Conservation (phyloP, 2,113 vertebrate species). For the Perognathus longimembris region DNA sequence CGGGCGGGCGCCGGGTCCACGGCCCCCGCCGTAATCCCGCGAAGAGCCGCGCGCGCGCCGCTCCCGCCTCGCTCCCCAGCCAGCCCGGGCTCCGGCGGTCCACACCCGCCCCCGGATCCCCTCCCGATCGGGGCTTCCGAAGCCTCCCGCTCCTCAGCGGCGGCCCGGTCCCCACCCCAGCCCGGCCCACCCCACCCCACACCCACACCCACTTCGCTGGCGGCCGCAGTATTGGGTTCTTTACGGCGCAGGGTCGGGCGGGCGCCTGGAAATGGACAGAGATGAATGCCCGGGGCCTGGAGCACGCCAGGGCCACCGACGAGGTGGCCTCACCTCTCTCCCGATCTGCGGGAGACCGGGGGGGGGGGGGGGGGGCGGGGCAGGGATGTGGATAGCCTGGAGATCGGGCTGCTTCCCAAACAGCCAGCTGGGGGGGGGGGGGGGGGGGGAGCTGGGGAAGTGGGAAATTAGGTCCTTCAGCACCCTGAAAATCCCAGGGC, state of each 20-base stretch:
- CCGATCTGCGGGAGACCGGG: neutral
- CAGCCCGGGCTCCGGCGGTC: neutral
- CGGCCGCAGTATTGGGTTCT: conserved; percentile 60
- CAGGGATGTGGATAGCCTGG: neutral
- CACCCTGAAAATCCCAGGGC: neutral
- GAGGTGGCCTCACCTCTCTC: too few relatives aligned
- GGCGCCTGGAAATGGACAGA: conserved; percentile 74
- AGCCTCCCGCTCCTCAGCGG: neutral
- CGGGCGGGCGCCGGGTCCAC: conserved; percentile 67
- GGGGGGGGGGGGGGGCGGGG: neutral
- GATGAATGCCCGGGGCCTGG: conserved; percentile 61
- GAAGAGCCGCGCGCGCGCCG: conserved; percentile 72
- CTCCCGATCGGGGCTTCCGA: too few relatives aligned
- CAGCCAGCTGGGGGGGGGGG: neutral
- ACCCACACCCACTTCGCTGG: rapidly evolving
- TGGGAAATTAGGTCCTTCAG: neutral
- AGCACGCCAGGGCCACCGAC: neutral
- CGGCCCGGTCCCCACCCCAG: neutral
- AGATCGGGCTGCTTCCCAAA: neutral
- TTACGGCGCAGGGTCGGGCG: conserved; percentile 66
- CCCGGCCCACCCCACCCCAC: neutral
- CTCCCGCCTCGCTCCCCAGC: neutral
- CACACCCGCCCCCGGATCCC: too few relatives aligned
- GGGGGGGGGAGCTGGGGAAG: neutral
- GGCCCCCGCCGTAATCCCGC: conserved; percentile 77